A percentile compares a stretch with the other conserved stretches of the same genome.
Conservation (phyloP, 2,113 vertebrate genomes). For the Hyperopisus bebe region DNA sequence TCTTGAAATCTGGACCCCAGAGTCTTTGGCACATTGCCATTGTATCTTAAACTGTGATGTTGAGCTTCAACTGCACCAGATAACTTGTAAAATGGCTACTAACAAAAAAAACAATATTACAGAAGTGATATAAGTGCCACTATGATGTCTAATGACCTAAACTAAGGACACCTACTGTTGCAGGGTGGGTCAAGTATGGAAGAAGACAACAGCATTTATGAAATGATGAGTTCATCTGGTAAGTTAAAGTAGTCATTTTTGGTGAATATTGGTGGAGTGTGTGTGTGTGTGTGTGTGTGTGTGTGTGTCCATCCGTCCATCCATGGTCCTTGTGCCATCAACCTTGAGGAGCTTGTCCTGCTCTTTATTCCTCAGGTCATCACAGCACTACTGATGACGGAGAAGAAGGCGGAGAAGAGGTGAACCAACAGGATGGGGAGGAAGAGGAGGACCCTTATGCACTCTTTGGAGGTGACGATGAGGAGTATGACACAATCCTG, state of each 20-base stretch:
- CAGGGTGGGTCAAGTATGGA: conserved; percentile 37
- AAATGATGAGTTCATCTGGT: conserved; percentile 55
- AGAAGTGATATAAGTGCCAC: not conserved
- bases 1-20: not conserved
- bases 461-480: conserved; percentile 32
- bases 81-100: not conserved
- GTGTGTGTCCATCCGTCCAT: not conserved
- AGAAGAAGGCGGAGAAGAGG: conserved; percentile 14
- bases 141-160: not conserved
- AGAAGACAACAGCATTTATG: conserved; percentile 46
- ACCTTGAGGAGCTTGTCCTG: not conserved
- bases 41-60: not conserved
- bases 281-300: not conserved
- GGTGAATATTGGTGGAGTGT: not conserved
- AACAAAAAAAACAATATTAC: not conserved
- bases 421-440: conserved; percentile 25
- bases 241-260: conserved; percentile 30
- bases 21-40: not conserved
- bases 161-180: conserved; percentile 33
- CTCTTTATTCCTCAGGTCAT: conserved; percentile 32
- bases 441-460: conserved; percentile 46
- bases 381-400: conserved; percentile 22
- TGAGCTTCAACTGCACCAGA: not conserved
- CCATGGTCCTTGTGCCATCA: not conserved
- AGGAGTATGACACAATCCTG: conserved; percentile 55